These are phyloP conservation scores for Ctenodactylus gundi DNA, from an alignment of 2,113 vertebrate genomes.

Conservation along the genomic window DNA sequence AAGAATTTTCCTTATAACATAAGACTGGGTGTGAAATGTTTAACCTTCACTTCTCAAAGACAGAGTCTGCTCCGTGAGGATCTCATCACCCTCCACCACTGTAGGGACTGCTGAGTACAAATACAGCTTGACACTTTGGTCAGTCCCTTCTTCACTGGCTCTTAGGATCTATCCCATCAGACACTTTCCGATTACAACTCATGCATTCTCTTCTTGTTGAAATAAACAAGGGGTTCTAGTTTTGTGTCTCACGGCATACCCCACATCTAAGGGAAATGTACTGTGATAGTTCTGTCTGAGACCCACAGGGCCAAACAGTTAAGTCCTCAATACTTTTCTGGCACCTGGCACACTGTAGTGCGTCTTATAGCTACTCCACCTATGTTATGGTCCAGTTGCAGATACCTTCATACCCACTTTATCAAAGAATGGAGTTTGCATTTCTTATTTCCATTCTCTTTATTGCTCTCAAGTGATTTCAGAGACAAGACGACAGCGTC, in stretches of 20 bases:
- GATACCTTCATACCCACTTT: neutral
- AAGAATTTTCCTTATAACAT: constrained; percentile 11
- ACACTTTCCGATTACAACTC: neutral
- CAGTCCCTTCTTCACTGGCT: neutral
- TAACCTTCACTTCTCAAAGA: neutral
- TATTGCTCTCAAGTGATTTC: neutral
- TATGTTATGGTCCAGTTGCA: neutral
- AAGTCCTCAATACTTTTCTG: neutral
- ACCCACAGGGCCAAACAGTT: neutral
- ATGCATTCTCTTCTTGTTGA: neutral
- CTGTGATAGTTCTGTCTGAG: neutral
- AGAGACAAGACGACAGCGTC: neutral
- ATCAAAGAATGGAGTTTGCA: neutral
- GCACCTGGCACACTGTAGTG: neutral
- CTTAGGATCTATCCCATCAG: neutral
- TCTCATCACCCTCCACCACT: neutral
- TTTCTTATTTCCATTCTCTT: neutral
- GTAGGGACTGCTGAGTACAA: neutral
- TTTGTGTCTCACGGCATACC: neutral
- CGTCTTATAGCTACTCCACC: neutral
- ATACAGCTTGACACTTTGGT: neutral
- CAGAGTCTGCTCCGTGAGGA: neutral
- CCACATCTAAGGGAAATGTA: neutral
- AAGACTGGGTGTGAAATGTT: neutral
- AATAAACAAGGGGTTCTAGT: neutral